Evolutionary conservation across 2,797 vertebrate species (phyloP), one percentile per base, ranked within the genome.

Genomic region (Enteromius viviparus): DNA sequence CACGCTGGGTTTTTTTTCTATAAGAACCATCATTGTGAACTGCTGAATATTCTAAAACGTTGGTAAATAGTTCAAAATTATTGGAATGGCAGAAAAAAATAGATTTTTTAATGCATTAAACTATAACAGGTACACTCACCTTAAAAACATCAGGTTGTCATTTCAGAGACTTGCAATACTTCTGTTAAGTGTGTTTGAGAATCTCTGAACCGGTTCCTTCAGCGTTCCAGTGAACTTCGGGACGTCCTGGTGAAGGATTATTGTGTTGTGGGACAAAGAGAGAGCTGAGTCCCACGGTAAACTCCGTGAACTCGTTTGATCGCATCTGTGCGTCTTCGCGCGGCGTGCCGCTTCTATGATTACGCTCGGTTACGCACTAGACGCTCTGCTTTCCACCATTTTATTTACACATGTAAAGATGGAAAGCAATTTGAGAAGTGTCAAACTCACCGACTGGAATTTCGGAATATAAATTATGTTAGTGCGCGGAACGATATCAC

Each of bases 121-220:
- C 19, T 4, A 37, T 17, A 74, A 21, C 72, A 60, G 53, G 51
- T 58, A 23, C n/a, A 76, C 75, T 77, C 40, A 77, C 75, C 75
- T 45, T 45, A 32, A 60, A 60, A 26, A 3, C 72, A 40, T 1
- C 72, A 40, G 19, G 26, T 53, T 11, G 14, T 14, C 17, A 40
- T 3, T n/a, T 14, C 23, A 72, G 74, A 76, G 26, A 29, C 26
- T 29, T 37, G 51, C 9, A 60, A 3, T 19, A 1, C 6, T 60
- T 76, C 74, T 42, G 29, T 17, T 58, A 4, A 3, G n/a, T 42
- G 34, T 42, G 34, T 60, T 26, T n/a, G 19, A 53, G 11, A 23
- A 29, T 19, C 34, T 58, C 7, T 26, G 17, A 47, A 60, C 12
- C 32, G 23, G 75, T 19, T 26, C 8, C 34, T 11, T 3, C n/a